Evolutionary conservation across 2,888 invertebrate genomes (phyloP), one percentile per base, ranked within the genome.

Genomic region (Spialia ferax): DNA sequence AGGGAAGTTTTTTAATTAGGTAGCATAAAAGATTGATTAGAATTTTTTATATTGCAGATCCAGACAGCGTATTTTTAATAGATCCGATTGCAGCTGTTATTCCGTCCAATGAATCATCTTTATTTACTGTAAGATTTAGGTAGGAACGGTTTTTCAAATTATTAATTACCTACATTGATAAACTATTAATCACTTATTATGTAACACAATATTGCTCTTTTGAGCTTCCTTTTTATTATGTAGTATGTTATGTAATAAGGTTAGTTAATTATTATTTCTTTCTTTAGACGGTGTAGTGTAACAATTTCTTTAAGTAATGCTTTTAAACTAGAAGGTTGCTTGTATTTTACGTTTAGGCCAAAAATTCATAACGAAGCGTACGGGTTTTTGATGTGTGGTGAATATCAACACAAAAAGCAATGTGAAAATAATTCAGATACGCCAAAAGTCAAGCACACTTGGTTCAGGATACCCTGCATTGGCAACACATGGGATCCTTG

Each of bases 121-220:
- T 91, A 38, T 93, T 93, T 70, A 90, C 92, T 4, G 80, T 93
- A 22, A 80, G 92, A 79, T 93, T 89, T 75, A 88, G 93, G 93
- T 92, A 79, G 73, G 29, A 13, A 52, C 0, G 23, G 22, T n/a
- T 52, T n/a, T 18, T 13, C 1, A 18, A 18, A 38, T 13, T n/a
- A 32, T 2, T 32, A 32, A 2, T 2, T 29, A 7, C 29, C n/a
- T 42, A 6, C 11, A 38, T n/a, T 2, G 4, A n/a, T 4, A 38
- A 38, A 3, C 38, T 38, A 13, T 38, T n/a, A 38, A 38, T 32
- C 7, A 32, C 2, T n/a, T n/a, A n/a, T n/a, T n/a, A n/a, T n/a
- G n/a, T n/a, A n/a, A n/a, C n/a, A n/a, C n/a, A n/a, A n/a, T n/a
- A n/a, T n/a, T n/a, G n/a, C n/a, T n/a, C n/a, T n/a, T n/a, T n/a